Evolutionary conservation across 2,888 invertebrate genomes (phyloP), one percentile per base, ranked within the genome.

Genomic region (Amphipyra tragopoginis): DNA sequence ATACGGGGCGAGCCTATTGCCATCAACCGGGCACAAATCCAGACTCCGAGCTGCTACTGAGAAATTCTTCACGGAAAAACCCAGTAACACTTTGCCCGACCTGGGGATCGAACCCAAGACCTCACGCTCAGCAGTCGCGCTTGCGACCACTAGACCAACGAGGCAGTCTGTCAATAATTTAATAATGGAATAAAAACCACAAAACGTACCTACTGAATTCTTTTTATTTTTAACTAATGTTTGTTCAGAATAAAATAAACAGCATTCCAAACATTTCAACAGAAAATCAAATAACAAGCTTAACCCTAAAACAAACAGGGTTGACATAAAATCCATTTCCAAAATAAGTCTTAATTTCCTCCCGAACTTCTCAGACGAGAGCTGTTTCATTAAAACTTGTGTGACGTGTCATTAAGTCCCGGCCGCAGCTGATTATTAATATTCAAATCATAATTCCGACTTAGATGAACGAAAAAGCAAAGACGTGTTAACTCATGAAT

Each of bases 341-440:
- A 74, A 83, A 90, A 89, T 88, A 83, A 82, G 50, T 76, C 85
- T 86, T 90, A 90, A 93, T 90, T 92, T 88, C 86, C 87, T 84
- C 75, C 74, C 70, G 76, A 66, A 93, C 83, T 93, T 93, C 68
- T 81, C 84, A 88, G 91, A 89, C 90, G 88, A 81, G 84, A 84
- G 81, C 81, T 83, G 86, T 89, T 93, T 92, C 93, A 93, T 94
- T 94, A 91, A 92, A 94, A 93, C 91, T 94, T 93, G 87, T 86
- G 89, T 93, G 93, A 92, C 93, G 91, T 92, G 88, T 93, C 93
- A 93, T 94, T 94, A 92, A 91, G 87, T 86, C 84, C 77, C 84
- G 55, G 85, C 84, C 85, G 80, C 83, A 85, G 55, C 70, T 90
- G 90, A 92, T 92, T 92, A 94, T 93, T 92, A 93, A 92, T 91